Conservation (phyloP, 2,113 vertebrate species). For the Sus scrofa region DNA sequence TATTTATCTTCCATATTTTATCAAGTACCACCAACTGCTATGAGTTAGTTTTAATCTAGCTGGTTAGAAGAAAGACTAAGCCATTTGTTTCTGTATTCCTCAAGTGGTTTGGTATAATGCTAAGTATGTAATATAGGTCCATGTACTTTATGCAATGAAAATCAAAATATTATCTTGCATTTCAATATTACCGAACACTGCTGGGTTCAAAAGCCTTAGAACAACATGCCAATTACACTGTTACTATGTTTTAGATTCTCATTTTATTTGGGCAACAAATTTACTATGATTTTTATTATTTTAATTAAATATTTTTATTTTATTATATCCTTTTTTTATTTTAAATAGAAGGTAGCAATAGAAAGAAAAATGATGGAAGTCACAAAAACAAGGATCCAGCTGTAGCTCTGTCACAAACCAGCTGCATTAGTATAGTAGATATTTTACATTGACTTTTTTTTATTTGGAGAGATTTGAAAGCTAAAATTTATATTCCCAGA, state of each 20-base stretch:
- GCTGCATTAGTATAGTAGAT: neutral
- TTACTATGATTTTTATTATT: neutral
- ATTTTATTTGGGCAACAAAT: neutral
- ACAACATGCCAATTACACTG: neutral
- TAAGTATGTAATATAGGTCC: neutral
- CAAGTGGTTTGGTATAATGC: neutral
- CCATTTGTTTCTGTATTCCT: neutral
- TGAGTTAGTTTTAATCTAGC: neutral
- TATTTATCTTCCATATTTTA: neutral
- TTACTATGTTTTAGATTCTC: neutral
- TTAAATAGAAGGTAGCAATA: neutral
- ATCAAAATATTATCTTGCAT: slow-evolving; percentile 33
- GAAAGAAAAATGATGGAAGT: slow-evolving; percentile 24
- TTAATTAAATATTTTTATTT: neutral
- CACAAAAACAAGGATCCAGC: neutral
- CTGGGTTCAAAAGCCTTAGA: neutral
- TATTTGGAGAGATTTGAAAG: slow-evolving; percentile 4
- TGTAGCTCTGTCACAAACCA: neutral
- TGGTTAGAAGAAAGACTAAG: neutral
- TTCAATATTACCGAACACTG: neutral
- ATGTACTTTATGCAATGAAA: neutral
- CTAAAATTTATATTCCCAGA: neutral
- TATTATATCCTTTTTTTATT: neutral
- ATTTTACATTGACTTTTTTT: neutral
- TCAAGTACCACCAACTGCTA: neutral